Conservation (phyloP, 2,113 vertebrate species). For the Amia ocellicauda region DNA sequence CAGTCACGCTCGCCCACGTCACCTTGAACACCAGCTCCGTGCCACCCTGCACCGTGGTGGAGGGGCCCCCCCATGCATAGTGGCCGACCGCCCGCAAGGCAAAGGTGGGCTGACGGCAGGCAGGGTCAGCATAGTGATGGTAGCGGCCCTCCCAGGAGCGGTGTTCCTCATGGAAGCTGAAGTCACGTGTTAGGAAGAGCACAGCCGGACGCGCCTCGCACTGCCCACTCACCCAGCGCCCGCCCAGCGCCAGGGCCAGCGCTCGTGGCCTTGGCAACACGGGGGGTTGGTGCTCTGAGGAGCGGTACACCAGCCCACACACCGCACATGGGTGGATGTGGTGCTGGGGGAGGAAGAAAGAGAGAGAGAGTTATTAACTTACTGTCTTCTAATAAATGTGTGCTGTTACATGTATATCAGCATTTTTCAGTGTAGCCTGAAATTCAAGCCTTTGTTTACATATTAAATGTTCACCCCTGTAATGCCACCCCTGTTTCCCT, state of each 20-base stretch:
- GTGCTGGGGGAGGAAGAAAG: slow-evolving; percentile 58
- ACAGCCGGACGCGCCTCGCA: slow-evolving; percentile 78
- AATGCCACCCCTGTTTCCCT: too few relatives aligned
- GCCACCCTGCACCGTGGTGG: slow-evolving; percentile 61
- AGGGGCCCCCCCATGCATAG: slow-evolving; percentile 69
- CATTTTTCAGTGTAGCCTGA: too few relatives aligned
- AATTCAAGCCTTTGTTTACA: too few relatives aligned
- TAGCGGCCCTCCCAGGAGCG: slow-evolving; percentile 80
- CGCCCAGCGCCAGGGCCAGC: slow-evolving; percentile 57
- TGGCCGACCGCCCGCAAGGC: slow-evolving; percentile 71
- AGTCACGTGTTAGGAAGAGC: slow-evolving; percentile 82
- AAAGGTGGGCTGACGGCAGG: slow-evolving; percentile 77
- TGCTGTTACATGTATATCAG: too few relatives aligned
- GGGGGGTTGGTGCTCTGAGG: slow-evolving; percentile 73
- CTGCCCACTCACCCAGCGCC: slow-evolving; percentile 76
- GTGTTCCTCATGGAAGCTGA: slow-evolving; percentile 67
- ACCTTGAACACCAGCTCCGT: slow-evolving; percentile 80
- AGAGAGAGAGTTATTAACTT: not conserved
- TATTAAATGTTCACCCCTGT: too few relatives aligned
- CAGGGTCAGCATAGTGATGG: slow-evolving; percentile 77
- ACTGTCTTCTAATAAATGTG: too few relatives aligned
- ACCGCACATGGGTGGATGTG: slow-evolving; percentile 76
- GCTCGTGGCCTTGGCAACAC: slow-evolving; percentile 47
- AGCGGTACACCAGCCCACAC: slow-evolving; percentile 71
- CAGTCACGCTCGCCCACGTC: slow-evolving; percentile 65